Evolutionary conservation across 2,888 invertebrate species (phyloP).

Genomic region (Diploptera punctata): DNA sequence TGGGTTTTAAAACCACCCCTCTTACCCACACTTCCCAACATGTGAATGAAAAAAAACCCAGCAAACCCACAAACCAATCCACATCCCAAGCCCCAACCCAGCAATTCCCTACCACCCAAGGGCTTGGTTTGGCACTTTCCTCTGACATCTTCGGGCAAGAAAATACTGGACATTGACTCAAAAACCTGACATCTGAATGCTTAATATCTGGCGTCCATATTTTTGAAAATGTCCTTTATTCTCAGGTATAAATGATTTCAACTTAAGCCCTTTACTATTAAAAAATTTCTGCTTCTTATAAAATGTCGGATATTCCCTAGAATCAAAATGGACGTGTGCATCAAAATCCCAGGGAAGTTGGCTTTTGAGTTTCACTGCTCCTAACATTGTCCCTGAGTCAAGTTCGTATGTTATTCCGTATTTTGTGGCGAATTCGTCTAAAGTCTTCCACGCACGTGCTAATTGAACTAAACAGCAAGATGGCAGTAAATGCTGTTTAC

Average conservation of each 20-base stretch:
- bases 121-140: too few species aligned
- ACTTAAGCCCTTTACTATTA: constrained; percentile 31
- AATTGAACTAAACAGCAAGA: constrained; percentile 48
- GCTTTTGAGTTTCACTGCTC: constrained; percentile 51
- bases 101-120: too few species aligned
- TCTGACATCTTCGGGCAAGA: constrained; percentile 41
- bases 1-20: constrained; percentile 49
- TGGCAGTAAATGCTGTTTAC: constrained; percentile 44
- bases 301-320: constrained; percentile 42
- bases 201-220: constrained; percentile 45
- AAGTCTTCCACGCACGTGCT: constrained; percentile 45
- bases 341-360: constrained; percentile 52
- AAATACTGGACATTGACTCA: constrained; percentile 46
- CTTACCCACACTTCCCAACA: constrained; percentile 49
- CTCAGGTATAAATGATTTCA: constrained; percentile 37
- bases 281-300: constrained; percentile 37
- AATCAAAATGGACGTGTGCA: constrained; percentile 48
- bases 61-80: too few species aligned
- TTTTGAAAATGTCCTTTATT: constrained; percentile 22
- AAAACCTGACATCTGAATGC: too few species aligned
- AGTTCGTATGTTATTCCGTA: constrained; percentile 48
- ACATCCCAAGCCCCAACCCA: too few species aligned
- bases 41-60: too few species aligned
- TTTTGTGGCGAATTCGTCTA: constrained; percentile 45
- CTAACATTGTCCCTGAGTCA: constrained; percentile 49